Base-by-base conservation (phyloP, 92 coral and sea anemone genomes). In the Virgularia gustaviana region DNA sequence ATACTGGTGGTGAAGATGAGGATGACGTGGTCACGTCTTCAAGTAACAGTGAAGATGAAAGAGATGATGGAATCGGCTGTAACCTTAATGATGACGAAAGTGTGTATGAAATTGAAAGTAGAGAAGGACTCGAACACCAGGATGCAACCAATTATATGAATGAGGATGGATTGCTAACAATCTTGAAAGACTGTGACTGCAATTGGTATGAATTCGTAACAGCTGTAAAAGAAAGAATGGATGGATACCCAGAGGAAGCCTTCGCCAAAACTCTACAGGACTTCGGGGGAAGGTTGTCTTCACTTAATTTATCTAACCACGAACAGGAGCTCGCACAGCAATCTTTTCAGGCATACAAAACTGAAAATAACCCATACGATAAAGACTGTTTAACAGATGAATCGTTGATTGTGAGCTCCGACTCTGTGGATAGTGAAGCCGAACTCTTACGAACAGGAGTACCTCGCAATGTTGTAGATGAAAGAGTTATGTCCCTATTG, bases 221-320 rank as follows among this genome's bases (percentile, higher is more conserved):
- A n/a, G n/a, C n/a, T n/a, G n/a, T n/a, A n/a, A n/a, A n/a, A n/a
- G n/a, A n/a, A n/a, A n/a, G n/a, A n/a, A n/a, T 59, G 13, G 39
- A 32, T 22, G 41, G 36, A 59, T 20, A 13, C 22, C 35, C 18
- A 32, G 65, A 44, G n/a, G 31, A 10, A 28, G 77, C 2, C 64
- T 83, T 72, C 79, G 77, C 68, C 77, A 76, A 70, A n/a, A n/a
- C n/a, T n/a, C n/a, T n/a, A n/a, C n/a, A n/a, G n/a, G n/a, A n/a
- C n/a, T 85, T 85, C 73, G 65, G 49, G 36, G 85, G 81, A 2
- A 80, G 75, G 47, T 49, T 85, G 22, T 63, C 83, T 72, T 85
- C 64, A 55, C 33, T 79, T 49, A 83, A 51, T 28, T 47, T 85
- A 15, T 67, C 61, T 28, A 35, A 6, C 30, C 56, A 80, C 27